phyloP scores from a whole-genome alignment of 2,888 invertebrate species.

The Erebia palarica region DNA sequence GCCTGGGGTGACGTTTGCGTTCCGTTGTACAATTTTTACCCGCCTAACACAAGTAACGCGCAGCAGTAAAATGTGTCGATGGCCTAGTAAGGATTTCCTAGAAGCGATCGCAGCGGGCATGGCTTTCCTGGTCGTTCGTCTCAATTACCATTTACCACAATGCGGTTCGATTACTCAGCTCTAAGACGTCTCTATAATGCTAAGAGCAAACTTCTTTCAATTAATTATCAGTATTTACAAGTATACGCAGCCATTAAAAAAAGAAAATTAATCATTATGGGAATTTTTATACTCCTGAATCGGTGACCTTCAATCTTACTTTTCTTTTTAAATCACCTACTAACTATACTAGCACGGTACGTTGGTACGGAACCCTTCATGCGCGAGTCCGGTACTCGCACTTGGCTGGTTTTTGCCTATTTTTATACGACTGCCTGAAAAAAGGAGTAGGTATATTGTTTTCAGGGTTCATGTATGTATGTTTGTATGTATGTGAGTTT shows the following conservation, averaged over 20 bases:
- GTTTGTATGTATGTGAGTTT: too few relatives aligned
- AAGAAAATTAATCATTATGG: too few relatives aligned
- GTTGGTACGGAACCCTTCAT: not conserved
- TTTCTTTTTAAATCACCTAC: too few relatives aligned
- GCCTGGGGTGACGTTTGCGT: too few relatives aligned
- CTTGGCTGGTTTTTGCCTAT: too few relatives aligned
- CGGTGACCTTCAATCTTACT: not conserved
- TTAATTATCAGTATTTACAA: too few relatives aligned
- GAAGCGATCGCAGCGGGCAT: slow-evolving; percentile 48
- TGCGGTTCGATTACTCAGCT: slow-evolving; percentile 33
- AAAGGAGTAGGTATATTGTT: too few relatives aligned
- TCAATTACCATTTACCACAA: slow-evolving; percentile 60
- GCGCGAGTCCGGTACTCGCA: not conserved
- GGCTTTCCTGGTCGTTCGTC: slow-evolving; percentile 57
- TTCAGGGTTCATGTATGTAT: too few relatives aligned
- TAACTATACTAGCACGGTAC: not conserved
- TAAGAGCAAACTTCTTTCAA: not conserved
- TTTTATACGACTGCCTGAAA: too few relatives aligned
- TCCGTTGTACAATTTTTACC: too few relatives aligned
- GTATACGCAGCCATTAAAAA: too few relatives aligned
- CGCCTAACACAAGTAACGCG: not conserved
- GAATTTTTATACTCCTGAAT: too few relatives aligned
- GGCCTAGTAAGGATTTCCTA: slow-evolving; percentile 48
- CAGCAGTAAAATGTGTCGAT: slow-evolving; percentile 32
- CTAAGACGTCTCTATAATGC: slow-evolving; percentile 16